phyloP scores from a whole-genome alignment of 2,797 vertebrate genomes.

The Enteromius mattozi region DNA sequence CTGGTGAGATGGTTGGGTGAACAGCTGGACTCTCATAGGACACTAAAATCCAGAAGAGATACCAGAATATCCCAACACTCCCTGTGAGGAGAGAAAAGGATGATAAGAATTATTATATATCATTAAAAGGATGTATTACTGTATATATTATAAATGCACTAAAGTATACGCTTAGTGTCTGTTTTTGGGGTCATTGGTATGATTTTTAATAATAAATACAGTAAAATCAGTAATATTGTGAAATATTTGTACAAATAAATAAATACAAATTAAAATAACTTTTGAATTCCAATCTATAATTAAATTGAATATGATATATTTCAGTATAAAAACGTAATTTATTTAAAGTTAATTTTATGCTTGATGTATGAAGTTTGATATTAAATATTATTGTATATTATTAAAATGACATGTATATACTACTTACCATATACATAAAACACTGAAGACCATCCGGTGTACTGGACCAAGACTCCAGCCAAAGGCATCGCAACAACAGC shows the following conservation, averaged over 20 bases:
- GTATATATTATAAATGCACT: background rate
- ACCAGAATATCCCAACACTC: constrained; percentile 84
- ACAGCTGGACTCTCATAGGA: constrained; percentile 84
- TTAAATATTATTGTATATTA: background rate
- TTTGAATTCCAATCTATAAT: background rate
- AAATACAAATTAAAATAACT: no score
- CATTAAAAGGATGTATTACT: background rate
- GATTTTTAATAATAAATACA: no score
- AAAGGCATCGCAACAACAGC: constrained; percentile 87
- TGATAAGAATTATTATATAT: background rate
- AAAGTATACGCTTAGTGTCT: background rate
- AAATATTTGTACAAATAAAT: no score
- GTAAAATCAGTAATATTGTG: no score
- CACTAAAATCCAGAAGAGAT: constrained; percentile 85
- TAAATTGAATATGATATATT: no score
- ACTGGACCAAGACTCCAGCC: constrained; percentile 85
- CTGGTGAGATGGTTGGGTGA: constrained; percentile 83
- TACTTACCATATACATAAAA: constrained; percentile 87
- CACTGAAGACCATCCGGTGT: constrained; percentile 84
- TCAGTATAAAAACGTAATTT: background rate
- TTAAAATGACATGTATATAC: no score
- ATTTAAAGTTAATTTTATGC: background rate
- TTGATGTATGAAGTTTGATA: background rate
- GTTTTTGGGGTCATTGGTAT: background rate
- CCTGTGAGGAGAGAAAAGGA: constrained; percentile 68